These are phyloP conservation scores for Tholera decimalis DNA, from an alignment of 2,888 invertebrate genomes.

Conservation along the genomic window DNA sequence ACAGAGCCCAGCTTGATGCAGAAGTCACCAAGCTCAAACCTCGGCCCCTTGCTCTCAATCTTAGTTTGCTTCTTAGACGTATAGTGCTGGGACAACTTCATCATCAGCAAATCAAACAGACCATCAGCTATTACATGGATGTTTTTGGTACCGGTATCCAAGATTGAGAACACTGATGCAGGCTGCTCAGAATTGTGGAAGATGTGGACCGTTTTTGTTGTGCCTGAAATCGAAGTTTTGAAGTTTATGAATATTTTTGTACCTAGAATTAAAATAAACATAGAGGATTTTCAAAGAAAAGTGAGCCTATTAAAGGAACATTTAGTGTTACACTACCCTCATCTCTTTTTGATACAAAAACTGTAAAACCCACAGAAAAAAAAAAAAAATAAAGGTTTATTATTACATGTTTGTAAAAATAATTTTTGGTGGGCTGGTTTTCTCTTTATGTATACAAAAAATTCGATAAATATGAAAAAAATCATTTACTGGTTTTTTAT, in stretches of 20 bases:
- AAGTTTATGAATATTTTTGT: neutral
- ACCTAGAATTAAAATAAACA: too few relatives aligned
- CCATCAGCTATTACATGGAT: slow-evolving; percentile 97
- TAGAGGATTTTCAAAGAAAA: too few relatives aligned
- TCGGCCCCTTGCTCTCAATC: slow-evolving; percentile 97
- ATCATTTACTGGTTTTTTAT: too few relatives aligned
- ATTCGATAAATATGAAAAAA: too few relatives aligned
- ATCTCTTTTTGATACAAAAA: too few relatives aligned
- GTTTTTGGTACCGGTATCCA: slow-evolving; percentile 96
- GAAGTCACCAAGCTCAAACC: slow-evolving; percentile 97
- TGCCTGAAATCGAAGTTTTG: slow-evolving; percentile 85
- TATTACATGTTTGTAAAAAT: too few relatives aligned
- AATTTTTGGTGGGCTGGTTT: too few relatives aligned
- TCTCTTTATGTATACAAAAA: too few relatives aligned
- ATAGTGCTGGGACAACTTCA: slow-evolving; percentile 97
- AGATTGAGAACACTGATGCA: slow-evolving; percentile 97
- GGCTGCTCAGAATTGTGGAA: slow-evolving; percentile 99
- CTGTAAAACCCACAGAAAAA: too few relatives aligned
- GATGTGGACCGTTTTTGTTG: slow-evolving; percentile 96
- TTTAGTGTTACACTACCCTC: too few relatives aligned
- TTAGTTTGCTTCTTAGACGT: slow-evolving; percentile 97
- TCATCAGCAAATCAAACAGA: slow-evolving; percentile 97
- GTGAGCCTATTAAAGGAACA: too few relatives aligned
- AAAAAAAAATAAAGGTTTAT: too few relatives aligned
- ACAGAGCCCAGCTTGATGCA: slow-evolving; percentile 98